Evolutionary conservation across 2,797 vertebrate genomes (phyloP), one percentile per base, ranked within the genome.

Genomic region (Schizothorax lantsangensis): DNA sequence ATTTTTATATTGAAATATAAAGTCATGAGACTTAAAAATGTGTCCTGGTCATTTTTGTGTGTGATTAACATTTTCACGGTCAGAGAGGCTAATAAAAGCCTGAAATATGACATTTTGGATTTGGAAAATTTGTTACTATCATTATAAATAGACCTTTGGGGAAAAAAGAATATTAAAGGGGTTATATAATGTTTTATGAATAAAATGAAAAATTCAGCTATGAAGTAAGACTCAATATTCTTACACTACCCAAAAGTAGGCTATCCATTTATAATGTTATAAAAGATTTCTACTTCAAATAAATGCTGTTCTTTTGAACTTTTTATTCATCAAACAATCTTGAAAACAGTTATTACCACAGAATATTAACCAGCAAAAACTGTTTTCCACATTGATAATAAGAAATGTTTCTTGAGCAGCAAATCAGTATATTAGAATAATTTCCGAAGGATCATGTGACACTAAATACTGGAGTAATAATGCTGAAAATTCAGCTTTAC

Each of bases 1-100:
- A 93, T 92, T 92, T 92, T 92, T 92, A 83, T 92, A 91, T 84
- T 43, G 73, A 91, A 89, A 91, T 89, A 91, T 88, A 89, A 91
- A 90, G 74, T 79, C 81, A 52, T 82, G 30, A 83, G 83, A 62
- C 85, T 85, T 82, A 40, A 80, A n/a, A 75, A 9, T 10, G 49
- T 84, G 78, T 88, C 21, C 40, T 72, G n/a, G 6, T 79, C 26
- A 17, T 77, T 88, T 83, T 4, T 69, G 26, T 84, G 72, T 36
- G 49, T 6, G 4, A n/a, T 17, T 73, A 40, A n/a, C 19, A 49
- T 43, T 62, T 78, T 15, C 52, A 57, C 1, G 4, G 33, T 38
- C 10, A 57, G 49, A 52, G 11, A 6, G 7, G 15, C 14, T 33
- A 2, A 23, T 43, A 72, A 23, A 9, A 73, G 5, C 26, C n/a